These are phyloP conservation scores for Holacanthella duospinosa DNA, from an alignment of 2,888 invertebrate genomes.

Conservation along the genomic window DNA sequence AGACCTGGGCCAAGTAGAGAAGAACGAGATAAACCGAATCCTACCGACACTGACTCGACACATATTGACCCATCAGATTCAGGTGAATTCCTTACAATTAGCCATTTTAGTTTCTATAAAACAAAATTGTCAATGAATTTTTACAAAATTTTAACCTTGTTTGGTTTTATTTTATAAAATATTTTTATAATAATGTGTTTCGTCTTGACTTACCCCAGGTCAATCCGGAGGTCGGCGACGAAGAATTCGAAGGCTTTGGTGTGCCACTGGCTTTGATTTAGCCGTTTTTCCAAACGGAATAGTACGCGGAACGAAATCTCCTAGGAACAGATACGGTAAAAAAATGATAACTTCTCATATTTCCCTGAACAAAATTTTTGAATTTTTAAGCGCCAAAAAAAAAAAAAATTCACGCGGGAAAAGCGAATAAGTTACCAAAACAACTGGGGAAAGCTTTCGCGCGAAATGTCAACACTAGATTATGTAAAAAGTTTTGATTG, in stretches of 20 bases:
- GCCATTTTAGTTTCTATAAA: too few relatives aligned
- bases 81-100: too few relatives aligned
- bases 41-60: not conserved
- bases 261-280: constrained; percentile 49
- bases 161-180: too few relatives aligned
- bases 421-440: not conserved
- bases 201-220: too few relatives aligned
- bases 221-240: constrained; percentile 18
- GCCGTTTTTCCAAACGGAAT: constrained; percentile 47
- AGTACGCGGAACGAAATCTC: constrained; percentile 47
- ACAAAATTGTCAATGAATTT: too few relatives aligned
- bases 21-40: not conserved
- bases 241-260: constrained; percentile 43
- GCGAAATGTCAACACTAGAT: too few relatives aligned
- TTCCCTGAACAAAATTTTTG: not conserved
- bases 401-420: not conserved
- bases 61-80: not conserved
- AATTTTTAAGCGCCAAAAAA: not conserved
- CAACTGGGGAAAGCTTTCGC: too few relatives aligned
- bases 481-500: too few relatives aligned
- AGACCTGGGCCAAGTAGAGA: not conserved
- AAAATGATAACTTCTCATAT: too few relatives aligned
- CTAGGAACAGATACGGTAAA: constrained; percentile 48
- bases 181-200: too few relatives aligned
- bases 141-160: too few relatives aligned